Evolutionary conservation across 2,888 invertebrate species (phyloP).

Genomic region (Neoaliturus tenellus): DNA sequence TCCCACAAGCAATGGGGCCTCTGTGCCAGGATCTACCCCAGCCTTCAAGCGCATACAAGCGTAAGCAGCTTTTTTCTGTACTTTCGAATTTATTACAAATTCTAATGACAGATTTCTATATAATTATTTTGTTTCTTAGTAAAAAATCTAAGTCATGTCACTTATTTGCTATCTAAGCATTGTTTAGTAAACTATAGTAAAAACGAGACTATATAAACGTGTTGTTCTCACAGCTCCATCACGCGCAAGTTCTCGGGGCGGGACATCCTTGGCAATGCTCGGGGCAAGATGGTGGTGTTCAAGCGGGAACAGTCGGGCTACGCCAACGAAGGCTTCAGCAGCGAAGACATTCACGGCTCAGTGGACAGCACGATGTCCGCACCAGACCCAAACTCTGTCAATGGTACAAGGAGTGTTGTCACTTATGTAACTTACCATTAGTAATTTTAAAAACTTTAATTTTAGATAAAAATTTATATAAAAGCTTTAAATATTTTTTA

Average conservation of each 20-base stretch:
- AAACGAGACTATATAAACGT: no score
- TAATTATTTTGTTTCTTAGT: no score
- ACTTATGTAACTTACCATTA: no score
- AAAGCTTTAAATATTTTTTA: no score
- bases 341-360: conserved; percentile 66
- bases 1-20: conserved; percentile 59
- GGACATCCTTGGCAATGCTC: conserved; percentile 60
- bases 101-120: no score
- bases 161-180: no score
- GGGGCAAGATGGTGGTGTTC: conserved; percentile 63
- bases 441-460: neutral
- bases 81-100: no score
- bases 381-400: conserved; percentile 60
- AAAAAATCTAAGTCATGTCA: no score
- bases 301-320: conserved; percentile 63
- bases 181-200: no score
- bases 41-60: conserved; percentile 65
- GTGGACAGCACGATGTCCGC: conserved; percentile 63
- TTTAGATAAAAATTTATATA: no score
- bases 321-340: conserved; percentile 67
- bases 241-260: conserved; percentile 63
- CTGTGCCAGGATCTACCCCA: conserved; percentile 42
- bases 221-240: conserved; percentile 60
- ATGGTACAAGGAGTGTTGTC: conserved; percentile 53
- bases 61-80: conserved; percentile 66